Evolutionary conservation across 1,140 invertebrate species (phyloP).

Genomic region (Brachionus calyciflorus): DNA sequence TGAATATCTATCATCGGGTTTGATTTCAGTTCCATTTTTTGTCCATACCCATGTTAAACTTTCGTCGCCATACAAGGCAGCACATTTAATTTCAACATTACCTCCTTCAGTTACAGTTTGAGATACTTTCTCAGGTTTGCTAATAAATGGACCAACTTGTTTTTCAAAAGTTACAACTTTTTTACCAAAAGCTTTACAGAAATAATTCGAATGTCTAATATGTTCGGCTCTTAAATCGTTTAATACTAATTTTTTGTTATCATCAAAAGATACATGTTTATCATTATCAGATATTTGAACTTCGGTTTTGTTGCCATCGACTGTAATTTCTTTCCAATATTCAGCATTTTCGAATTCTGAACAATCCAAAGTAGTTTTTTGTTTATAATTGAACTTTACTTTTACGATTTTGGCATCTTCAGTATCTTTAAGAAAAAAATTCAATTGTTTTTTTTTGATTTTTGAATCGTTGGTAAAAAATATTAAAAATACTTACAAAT

Average conservation of each 20-base stretch:
- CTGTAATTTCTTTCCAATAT: background rate
- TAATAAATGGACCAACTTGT: background rate
- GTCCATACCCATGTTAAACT: too few species aligned
- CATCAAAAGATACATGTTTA: background rate
- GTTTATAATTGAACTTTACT: conserved; percentile 6
- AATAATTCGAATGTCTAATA: conserved; percentile 11
- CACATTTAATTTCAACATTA: conserved; percentile 15
- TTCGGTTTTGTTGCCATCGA: conserved; percentile 7
- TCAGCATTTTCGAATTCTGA: conserved; percentile 6
- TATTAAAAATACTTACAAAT: background rate
- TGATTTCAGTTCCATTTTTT: background rate
- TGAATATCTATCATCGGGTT: background rate
- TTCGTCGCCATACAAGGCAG: conserved; percentile 10
- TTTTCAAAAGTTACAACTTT: background rate
- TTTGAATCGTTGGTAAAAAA: background rate
- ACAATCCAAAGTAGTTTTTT: conserved; percentile 16
- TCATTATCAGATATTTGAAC: background rate
- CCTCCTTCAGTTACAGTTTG: conserved; percentile 40
- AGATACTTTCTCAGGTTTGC: conserved; percentile 22
- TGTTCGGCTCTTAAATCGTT: background rate
- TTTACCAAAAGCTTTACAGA: background rate
- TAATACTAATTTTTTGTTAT: background rate
- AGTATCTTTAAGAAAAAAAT: background rate
- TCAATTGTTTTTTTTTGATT: conserved; percentile 8
- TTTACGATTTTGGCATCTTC: background rate